Percentiles rank a stretch among this genome's conserved stretches.
phyloP scores from a whole-genome alignment of 2,113 vertebrate genomes.

The Callipepla squamata region DNA sequence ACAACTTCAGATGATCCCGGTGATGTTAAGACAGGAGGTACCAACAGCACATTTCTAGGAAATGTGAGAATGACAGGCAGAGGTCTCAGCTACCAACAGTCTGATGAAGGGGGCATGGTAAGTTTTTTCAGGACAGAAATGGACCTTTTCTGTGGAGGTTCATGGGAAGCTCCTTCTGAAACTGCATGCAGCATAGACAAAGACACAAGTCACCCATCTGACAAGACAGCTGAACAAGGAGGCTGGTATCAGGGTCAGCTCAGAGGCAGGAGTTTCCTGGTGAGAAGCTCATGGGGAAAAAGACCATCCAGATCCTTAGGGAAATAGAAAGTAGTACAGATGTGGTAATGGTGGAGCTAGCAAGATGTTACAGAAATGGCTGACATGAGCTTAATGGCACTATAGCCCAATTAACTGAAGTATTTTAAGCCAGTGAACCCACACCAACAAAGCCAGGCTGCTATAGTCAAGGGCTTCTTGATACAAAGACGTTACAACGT shows the following conservation, averaged over 20 bases:
- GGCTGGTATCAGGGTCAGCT: not conserved
- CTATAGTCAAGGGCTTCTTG: not conserved
- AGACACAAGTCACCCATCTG: not conserved
- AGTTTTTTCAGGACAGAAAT: not conserved
- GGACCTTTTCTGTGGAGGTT: not conserved
- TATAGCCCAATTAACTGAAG: not conserved
- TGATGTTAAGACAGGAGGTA: not conserved
- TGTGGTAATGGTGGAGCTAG: no score
- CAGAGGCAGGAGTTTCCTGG: not conserved
- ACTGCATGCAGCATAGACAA: not conserved
- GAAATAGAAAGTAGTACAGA: not conserved
- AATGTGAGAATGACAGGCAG: not conserved
- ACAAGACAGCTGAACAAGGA: not conserved
- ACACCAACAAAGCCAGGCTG: not conserved
- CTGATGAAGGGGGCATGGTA: not conserved
- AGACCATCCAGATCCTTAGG: not conserved
- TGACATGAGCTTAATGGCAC: not conserved
- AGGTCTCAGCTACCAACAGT: not conserved
- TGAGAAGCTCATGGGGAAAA: not conserved
- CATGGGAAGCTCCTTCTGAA: no score
- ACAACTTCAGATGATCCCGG: not conserved
- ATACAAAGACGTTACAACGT: not conserved
- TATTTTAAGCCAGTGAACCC: not conserved
- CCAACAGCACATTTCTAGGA: not conserved
- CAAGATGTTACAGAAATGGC: not conserved